A percentile compares a stretch with the other conserved stretches of the same genome.
phyloP scores from a whole-genome alignment of 2,797 vertebrate genomes.

The Notolepis coatsorum region DNA sequence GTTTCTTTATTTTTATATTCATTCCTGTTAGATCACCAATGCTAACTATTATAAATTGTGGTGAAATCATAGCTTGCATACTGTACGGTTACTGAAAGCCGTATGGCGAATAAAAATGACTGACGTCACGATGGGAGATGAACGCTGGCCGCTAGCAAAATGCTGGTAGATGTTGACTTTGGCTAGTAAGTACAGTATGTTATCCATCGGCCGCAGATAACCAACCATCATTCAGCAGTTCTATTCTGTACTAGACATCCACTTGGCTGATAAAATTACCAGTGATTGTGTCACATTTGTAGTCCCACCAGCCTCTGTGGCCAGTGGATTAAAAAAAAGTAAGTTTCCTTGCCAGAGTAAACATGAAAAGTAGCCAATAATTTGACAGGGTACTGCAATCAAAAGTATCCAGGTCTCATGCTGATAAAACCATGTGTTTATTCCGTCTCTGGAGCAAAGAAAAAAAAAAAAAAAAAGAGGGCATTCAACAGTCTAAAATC shows the following conservation, averaged over 20 bases:
- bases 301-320: no score
- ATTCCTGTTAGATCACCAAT: conserved; percentile 76
- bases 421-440: conserved; percentile 15
- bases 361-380: conserved; percentile 24
- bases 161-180: no score
- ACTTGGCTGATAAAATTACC: no score
- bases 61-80: conserved; percentile 59
- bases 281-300: no score
- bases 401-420: conserved; percentile 42
- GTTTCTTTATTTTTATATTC: conserved; percentile 71
- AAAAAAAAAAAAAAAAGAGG: conserved; percentile 26
- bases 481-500: conserved; percentile 46
- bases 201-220: no score
- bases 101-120: conserved; percentile 30
- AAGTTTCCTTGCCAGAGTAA: no score
- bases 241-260: no score
- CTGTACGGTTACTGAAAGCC: conserved; percentile 49
- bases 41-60: conserved; percentile 67
- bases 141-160: no score
- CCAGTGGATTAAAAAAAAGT: no score
- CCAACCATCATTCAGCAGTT: no score
- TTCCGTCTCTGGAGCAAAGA: conserved; percentile 38
- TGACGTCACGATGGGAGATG: no score
- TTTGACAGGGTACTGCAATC: neutral
- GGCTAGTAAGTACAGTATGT: no score